Evolutionary conservation across 2,888 invertebrate species (phyloP), one percentile per base, ranked within the genome.

Genomic region (Hypercompe scribonia): DNA sequence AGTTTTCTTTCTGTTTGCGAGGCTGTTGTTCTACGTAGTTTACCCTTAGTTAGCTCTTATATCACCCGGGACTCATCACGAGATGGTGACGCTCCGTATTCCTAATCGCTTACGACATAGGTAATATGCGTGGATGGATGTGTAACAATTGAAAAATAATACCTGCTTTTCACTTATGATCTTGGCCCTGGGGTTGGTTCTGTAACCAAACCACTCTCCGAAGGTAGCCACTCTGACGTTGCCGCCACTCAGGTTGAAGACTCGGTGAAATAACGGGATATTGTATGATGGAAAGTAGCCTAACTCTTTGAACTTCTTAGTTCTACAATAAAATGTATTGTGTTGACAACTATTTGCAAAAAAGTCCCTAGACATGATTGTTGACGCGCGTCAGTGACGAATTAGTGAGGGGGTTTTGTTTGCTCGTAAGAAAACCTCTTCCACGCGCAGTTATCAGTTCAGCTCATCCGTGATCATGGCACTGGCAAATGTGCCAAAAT

Each of bases 201-300:
- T 90, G 91, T 97, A 97, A 0, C 96, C 96, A 92, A 97, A 97
- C 96, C 96, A 96, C 85, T 95, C 94, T 0, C 96, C 96, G 86
- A 81, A 95, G 24, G 87, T 86, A 11, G 91, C 87, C 0, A 97
- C 95, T 85, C 96, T 94, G 76, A 92, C 96, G 78, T 93, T 93
- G 24, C 96, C 95, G 42, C 97, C 97, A 90, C 97, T 97, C 78
- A 96, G 79, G 84, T 97, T 96, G 91, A 96, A 97, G 54, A 97
- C 96, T 31, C 95, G 91, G 73, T 96, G 94, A 93, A 96, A 97
- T 90, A 95, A 97, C 82, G 97, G 96, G 79, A 96, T 95, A 91
- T 97, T 97, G 95, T 97, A 97, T 79, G 97, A 97, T 28, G 97
- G 96, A 96, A 97, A 97, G 91, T 97, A 97, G 0, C 88, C 77